Percentiles rank a stretch among this genome's conserved stretches.
These are phyloP conservation scores for Pipistrellus kuhlii DNA, from an alignment of 2,797 vertebrate genomes.

Conservation along the genomic window DNA sequence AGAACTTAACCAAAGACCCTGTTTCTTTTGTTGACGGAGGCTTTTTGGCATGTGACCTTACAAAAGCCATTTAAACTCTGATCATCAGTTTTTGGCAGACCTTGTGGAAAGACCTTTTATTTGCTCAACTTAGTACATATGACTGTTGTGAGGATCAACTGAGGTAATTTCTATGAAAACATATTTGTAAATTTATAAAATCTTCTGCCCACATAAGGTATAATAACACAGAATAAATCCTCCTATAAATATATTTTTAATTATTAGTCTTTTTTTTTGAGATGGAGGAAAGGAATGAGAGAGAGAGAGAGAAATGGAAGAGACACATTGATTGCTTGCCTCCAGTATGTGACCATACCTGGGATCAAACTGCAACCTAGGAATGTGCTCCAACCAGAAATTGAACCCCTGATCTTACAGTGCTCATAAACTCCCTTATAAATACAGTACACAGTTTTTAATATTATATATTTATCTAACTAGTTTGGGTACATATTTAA, in stretches of 20 bases:
- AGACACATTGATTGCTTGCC: neutral
- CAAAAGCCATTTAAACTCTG: neutral
- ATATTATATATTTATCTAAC: neutral
- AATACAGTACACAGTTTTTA: neutral
- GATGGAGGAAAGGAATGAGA: neutral
- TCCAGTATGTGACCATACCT: neutral
- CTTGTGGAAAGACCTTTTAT: neutral
- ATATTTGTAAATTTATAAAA: neutral
- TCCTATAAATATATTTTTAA: neutral
- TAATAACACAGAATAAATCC: neutral
- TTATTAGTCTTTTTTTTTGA: neutral
- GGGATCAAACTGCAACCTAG: neutral
- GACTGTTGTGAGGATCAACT: neutral
- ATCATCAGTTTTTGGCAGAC: neutral
- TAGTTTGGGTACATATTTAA: neutral
- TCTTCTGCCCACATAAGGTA: neutral
- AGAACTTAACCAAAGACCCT: neutral
- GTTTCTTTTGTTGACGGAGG: neutral
- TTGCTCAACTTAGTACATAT: neutral
- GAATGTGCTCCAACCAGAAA: neutral
- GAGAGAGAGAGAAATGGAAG: neutral
- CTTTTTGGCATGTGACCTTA: neutral
- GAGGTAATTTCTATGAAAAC: neutral
- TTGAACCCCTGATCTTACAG: neutral
- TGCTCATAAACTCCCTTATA: neutral